These are phyloP conservation scores for Stenodema calcarata DNA, from an alignment of 2,888 invertebrate species.

Conservation along the genomic window DNA sequence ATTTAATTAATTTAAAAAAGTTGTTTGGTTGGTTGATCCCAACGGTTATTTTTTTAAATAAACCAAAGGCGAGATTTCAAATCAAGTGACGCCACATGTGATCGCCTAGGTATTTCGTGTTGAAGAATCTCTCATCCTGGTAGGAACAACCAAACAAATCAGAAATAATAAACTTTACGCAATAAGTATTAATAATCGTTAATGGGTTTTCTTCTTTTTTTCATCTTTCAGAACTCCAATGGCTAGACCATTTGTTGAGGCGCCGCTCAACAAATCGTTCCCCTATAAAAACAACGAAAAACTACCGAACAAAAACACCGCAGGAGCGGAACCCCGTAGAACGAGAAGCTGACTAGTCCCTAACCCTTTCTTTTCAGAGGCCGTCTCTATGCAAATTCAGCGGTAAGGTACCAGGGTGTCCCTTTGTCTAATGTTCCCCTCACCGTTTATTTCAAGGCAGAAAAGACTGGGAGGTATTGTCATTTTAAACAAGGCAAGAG, in stretches of 20 bases:
- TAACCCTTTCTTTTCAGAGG: neutral
- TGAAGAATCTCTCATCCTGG: neutral
- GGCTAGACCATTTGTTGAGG: neutral
- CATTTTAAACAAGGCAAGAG: constrained; percentile 12
- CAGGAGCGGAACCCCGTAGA: neutral
- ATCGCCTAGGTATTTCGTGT: neutral
- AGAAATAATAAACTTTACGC: neutral
- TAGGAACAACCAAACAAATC: neutral
- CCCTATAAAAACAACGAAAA: constrained; percentile 3
- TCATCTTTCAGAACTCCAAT: neutral
- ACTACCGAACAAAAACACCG: constrained; percentile 9
- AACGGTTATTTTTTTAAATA: no score
- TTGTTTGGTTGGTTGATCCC: no score
- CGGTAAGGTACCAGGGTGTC: constrained; percentile 19
- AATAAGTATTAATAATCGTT: neutral
- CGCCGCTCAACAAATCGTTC: neutral
- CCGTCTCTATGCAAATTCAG: neutral
- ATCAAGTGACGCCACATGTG: no score
- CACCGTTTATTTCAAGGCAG: neutral
- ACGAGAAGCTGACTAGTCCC: neutral
- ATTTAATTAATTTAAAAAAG: no score
- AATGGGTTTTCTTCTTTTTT: neutral
- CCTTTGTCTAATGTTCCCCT: neutral
- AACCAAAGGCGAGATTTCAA: no score
- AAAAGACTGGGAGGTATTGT: constrained; percentile 12